A percentile compares a stretch with the other conserved stretches of the same genome.
These are phyloP conservation scores for Caenorhabditis elegans DNA, from an alignment of 1,140 invertebrate species.

Conservation along the genomic window WBcel235 BX284602.5:10562001-10562500, in stretches of 20 bases:
- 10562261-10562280: slow-evolving; percentile 99
- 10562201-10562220: slow-evolving; percentile 97
- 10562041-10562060: background rate
- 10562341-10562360: slow-evolving; percentile 91
- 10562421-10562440: slow-evolving; percentile 98
- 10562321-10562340: slow-evolving; percentile 93
- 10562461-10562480: slow-evolving; percentile 94
- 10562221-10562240: slow-evolving; percentile 94
- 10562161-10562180: slow-evolving; percentile 97
- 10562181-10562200: slow-evolving; percentile 99
- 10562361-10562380: slow-evolving; percentile 93
- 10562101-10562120: slow-evolving; percentile 92
- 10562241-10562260: slow-evolving; percentile 97
- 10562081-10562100: slow-evolving; percentile 89
- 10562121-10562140: slow-evolving; percentile 98
- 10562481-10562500: slow-evolving; percentile 99
- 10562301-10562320: slow-evolving; percentile 99
- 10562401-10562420: slow-evolving; percentile 95
- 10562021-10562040: slow-evolving; percentile 97
- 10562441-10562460: slow-evolving; percentile 98
- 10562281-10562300: slow-evolving; percentile 98
- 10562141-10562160: slow-evolving; percentile 96
- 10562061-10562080: background rate
- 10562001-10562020: slow-evolving; percentile 98
- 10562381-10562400: slow-evolving; percentile 80